Conservation (phyloP, 23 tunicate genomes). For the Halocynthia aurantium region DNA sequence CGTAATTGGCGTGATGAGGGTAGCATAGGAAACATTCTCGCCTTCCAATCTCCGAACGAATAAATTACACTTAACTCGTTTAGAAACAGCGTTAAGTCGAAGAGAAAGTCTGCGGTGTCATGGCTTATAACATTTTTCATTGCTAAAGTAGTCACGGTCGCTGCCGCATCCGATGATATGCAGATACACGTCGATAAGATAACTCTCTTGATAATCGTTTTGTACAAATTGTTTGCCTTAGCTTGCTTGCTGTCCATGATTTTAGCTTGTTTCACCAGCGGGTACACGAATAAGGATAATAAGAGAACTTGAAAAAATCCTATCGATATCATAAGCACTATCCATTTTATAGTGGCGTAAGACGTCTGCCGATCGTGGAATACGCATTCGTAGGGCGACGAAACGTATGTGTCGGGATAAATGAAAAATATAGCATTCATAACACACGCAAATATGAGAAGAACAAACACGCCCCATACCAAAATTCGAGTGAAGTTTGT, state of each 20-base stretch:
- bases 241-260: slow-evolving; percentile 3
- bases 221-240: slow-evolving; percentile 13
- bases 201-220: slow-evolving; percentile 13
- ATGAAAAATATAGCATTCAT: slow-evolving; percentile 21
- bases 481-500: slow-evolving; percentile 8
- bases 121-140: slow-evolving; percentile 1
- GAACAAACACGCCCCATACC: slow-evolving; percentile 16
- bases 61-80: slow-evolving; percentile 18
- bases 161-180: slow-evolving; percentile 5
- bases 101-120: slow-evolving; percentile 22
- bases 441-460: slow-evolving; percentile 6
- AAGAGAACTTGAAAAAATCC: slow-evolving; percentile 20
- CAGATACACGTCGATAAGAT: slow-evolving; percentile 15
- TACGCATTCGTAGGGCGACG: slow-evolving; percentile 12
- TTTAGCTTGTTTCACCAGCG: slow-evolving; percentile 16
- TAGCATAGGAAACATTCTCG: slow-evolving; percentile 25
- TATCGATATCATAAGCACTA: slow-evolving; percentile 18
- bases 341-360: slow-evolving; percentile 18
- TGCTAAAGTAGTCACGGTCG: not conserved
- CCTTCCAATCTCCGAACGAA: slow-evolving; percentile 33
- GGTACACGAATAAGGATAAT: slow-evolving; percentile 9
- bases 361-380: slow-evolving; percentile 23
- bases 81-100: slow-evolving; percentile 7
- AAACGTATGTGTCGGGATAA: slow-evolving; percentile 23
- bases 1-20: slow-evolving; percentile 27